These are phyloP conservation scores for Orius laevigatus DNA, from an alignment of 1,140 invertebrate species.

Conservation along the genomic window DNA sequence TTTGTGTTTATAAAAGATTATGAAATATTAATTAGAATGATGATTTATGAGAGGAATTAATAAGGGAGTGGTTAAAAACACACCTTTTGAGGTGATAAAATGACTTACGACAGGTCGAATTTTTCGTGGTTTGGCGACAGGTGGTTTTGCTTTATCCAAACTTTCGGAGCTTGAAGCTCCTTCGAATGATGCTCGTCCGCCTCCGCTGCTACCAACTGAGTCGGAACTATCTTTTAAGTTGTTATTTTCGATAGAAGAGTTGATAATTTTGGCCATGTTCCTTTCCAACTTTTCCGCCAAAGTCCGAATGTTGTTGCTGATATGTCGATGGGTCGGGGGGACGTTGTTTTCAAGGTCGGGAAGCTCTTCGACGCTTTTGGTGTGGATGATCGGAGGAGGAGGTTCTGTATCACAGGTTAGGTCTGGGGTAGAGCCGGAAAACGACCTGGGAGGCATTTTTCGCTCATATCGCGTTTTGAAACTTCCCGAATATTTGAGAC, in stretches of 20 bases:
- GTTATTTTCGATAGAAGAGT: conserved; percentile 10
- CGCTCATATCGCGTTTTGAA: conserved; percentile 26
- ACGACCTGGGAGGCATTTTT: conserved; percentile 10
- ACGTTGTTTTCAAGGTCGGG: background rate
- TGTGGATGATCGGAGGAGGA: background rate
- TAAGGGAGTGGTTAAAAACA: too few relatives aligned
- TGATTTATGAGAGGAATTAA: too few relatives aligned
- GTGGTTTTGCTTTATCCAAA: conserved; percentile 5
- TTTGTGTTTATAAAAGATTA: too few relatives aligned
- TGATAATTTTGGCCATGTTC: conserved; percentile 7
- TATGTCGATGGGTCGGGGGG: background rate
- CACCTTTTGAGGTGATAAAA: background rate
- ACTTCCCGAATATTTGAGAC: conserved; percentile 25
- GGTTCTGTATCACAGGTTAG: background rate
- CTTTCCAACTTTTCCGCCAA: conserved; percentile 7
- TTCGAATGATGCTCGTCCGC: conserved; percentile 3
- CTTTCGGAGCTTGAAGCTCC: conserved; percentile 12
- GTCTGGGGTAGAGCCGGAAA: conserved; percentile 10
- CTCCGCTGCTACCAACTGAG: conserved; percentile 5
- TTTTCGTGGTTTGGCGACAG: conserved; percentile 13
- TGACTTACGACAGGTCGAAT: background rate
- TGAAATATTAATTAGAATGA: too few relatives aligned
- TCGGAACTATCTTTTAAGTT: conserved; percentile 12
- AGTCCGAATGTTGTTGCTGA: conserved; percentile 5
- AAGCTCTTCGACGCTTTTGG: conserved; percentile 2